phyloP scores from a whole-genome alignment of 2,888 invertebrate genomes.

The Pogonocherus hispidulus region DNA sequence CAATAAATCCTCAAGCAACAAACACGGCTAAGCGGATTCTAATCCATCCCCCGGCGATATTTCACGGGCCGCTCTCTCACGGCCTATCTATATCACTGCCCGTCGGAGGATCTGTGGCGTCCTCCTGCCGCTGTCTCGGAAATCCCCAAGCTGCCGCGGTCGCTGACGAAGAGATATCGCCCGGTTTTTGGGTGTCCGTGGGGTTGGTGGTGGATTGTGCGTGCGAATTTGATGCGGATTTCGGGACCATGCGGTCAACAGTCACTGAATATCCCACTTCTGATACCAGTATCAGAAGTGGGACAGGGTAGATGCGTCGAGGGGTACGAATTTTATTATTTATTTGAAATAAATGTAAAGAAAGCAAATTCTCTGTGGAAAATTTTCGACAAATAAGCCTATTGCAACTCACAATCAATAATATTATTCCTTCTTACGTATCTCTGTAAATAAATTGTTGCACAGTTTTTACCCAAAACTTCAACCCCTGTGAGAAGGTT shows the following conservation, averaged over 20 bases:
- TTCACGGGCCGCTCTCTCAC: slow-evolving; percentile 61
- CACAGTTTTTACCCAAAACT: too few relatives aligned
- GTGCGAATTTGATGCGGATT: slow-evolving; percentile 14
- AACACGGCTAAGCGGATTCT: slow-evolving; percentile 67
- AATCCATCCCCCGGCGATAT: slow-evolving; percentile 68
- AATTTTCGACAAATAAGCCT: too few relatives aligned
- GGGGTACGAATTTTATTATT: too few relatives aligned
- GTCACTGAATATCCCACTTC: too few relatives aligned
- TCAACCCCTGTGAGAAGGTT: too few relatives aligned
- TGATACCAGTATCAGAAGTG: too few relatives aligned
- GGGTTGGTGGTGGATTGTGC: slow-evolving; percentile 30
- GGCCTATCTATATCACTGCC: slow-evolving; percentile 58
- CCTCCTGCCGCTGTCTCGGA: slow-evolving; percentile 34
- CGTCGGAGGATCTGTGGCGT: slow-evolving; percentile 11
- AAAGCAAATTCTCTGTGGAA: too few relatives aligned
- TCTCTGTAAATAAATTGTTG: too few relatives aligned
- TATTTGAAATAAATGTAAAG: too few relatives aligned
- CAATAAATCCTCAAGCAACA: slow-evolving; percentile 66
- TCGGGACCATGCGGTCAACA: neutral
- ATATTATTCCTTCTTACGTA: too few relatives aligned
- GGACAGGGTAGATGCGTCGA: too few relatives aligned
- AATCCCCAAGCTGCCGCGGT: slow-evolving; percentile 45
- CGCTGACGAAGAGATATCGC: slow-evolving; percentile 63
- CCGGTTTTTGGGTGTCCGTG: slow-evolving; percentile 35
- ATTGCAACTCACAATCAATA: too few relatives aligned